phyloP scores from a whole-genome alignment of 2,797 vertebrate genomes.

The Rhinatrema bivittatum region DNA sequence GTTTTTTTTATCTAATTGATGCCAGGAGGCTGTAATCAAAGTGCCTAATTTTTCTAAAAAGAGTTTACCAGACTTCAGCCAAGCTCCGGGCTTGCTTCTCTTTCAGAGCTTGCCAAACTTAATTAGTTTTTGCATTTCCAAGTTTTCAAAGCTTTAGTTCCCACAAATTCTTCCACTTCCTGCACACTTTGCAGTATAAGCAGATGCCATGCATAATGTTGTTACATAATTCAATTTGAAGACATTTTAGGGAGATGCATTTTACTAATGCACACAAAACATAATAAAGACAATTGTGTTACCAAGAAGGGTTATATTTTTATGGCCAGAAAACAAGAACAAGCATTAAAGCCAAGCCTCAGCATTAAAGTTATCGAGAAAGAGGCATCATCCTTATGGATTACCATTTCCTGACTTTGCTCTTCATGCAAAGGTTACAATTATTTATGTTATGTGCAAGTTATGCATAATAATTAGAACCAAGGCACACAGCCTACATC shows the following conservation, averaged over 20 bases:
- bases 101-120: constrained; percentile 23
- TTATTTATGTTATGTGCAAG: constrained; percentile 43
- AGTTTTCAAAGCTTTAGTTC: constrained; percentile 12
- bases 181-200: constrained; percentile 10
- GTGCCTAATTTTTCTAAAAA: constrained; percentile 19
- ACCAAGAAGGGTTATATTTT: constrained; percentile 22
- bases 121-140: constrained; percentile 23
- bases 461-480: constrained; percentile 43
- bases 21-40: constrained; percentile 19
- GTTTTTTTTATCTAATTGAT: constrained; percentile 26
- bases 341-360: constrained; percentile 31
- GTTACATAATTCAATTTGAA: constrained; percentile 44
- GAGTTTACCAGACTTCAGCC: constrained; percentile 10
- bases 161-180: constrained; percentile 26
- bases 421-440: constrained; percentile 52
- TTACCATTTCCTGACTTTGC: constrained; percentile 56
- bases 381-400: constrained; percentile 38
- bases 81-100: constrained; percentile 3
- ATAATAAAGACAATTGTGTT: constrained; percentile 29
- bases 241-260: constrained; percentile 48
- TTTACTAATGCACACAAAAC: constrained; percentile 44
- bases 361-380: constrained; percentile 19
- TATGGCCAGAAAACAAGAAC: constrained; percentile 34
- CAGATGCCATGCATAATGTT: constrained; percentile 26
- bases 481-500: constrained; percentile 25